Conservation (phyloP, 1,140 invertebrate genomes). For the Zaprionus davidi region DNA sequence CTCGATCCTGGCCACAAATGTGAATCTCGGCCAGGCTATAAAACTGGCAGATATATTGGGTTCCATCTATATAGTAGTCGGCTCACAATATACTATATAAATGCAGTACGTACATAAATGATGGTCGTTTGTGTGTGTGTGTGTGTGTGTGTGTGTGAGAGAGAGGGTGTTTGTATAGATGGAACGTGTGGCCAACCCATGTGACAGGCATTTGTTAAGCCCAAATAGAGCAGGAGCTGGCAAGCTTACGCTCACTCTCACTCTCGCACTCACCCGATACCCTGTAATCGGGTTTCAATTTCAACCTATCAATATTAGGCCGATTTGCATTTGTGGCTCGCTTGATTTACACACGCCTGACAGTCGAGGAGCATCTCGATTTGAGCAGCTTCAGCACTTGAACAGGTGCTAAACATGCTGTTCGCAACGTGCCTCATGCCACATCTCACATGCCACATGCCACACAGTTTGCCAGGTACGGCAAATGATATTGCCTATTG, state of each 20-base stretch:
- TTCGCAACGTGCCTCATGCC: neutral
- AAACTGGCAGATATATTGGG: slow-evolving; percentile 55
- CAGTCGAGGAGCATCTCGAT: neutral
- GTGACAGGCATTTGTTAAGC: slow-evolving; percentile 39
- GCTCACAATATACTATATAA: slow-evolving; percentile 30
- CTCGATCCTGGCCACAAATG: slow-evolving; percentile 50
- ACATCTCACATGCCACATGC: neutral
- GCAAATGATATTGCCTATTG: neutral
- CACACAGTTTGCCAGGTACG: neutral
- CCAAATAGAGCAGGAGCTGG: slow-evolving; percentile 12
- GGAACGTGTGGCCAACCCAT: slow-evolving; percentile 7
- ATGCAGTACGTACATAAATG: neutral
- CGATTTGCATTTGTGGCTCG: neutral
- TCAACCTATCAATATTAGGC: neutral
- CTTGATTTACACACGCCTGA: neutral
- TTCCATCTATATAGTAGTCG: slow-evolving; percentile 31
- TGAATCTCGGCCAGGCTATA: slow-evolving; percentile 73
- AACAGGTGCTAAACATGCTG: neutral
- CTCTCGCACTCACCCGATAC: neutral
- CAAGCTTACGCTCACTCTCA: too few relatives aligned
- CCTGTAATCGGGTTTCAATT: neutral
- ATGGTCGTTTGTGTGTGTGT: slow-evolving; percentile 1
- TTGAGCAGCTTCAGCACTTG: too few relatives aligned
- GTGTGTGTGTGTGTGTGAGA: neutral
- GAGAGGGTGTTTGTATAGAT: neutral